Evolutionary conservation across 2,113 vertebrate genomes (phyloP).

Genomic region (Caloenas nicobarica): DNA sequence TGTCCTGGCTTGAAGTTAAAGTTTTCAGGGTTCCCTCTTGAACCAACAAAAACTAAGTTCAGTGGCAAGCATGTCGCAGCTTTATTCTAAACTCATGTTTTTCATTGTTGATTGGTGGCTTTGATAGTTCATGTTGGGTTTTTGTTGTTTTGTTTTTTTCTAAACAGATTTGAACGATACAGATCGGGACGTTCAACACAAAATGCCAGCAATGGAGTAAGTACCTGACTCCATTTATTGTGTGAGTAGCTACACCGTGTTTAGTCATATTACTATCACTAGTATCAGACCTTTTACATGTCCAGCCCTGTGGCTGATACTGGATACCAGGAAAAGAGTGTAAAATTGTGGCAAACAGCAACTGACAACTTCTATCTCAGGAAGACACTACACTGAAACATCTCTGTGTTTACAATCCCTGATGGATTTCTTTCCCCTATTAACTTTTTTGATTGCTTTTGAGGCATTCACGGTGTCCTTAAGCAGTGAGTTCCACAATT

Average conservation of each 20-base stretch:
- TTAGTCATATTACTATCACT: accelerated
- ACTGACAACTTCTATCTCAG: not conserved
- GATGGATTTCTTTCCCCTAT: not conserved
- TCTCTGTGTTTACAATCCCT: not conserved
- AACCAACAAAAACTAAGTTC: not conserved
- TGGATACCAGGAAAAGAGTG: not conserved
- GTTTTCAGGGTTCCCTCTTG: not conserved
- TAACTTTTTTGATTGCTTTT: conserved; percentile 35
- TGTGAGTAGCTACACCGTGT: not conserved
- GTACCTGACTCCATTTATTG: conserved; percentile 22
- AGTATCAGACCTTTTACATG: not conserved
- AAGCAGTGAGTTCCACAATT: not conserved
- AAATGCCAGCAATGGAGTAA: conserved; percentile 92
- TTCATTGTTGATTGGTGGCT: not conserved
- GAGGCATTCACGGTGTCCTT: not conserved
- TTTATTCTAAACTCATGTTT: not conserved
- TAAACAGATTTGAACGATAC: conserved; percentile 89
- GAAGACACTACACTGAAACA: not conserved
- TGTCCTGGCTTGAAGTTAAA: not conserved
- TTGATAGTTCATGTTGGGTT: not conserved
- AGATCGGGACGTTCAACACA: conserved; percentile 86
- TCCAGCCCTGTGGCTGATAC: not conserved
- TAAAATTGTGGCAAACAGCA: not conserved
- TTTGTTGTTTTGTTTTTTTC: not conserved
- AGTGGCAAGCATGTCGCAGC: not conserved